These are phyloP conservation scores for Eubucco bourcierii DNA, from an alignment of 2,113 vertebrate genomes.

Conservation along the genomic window DNA sequence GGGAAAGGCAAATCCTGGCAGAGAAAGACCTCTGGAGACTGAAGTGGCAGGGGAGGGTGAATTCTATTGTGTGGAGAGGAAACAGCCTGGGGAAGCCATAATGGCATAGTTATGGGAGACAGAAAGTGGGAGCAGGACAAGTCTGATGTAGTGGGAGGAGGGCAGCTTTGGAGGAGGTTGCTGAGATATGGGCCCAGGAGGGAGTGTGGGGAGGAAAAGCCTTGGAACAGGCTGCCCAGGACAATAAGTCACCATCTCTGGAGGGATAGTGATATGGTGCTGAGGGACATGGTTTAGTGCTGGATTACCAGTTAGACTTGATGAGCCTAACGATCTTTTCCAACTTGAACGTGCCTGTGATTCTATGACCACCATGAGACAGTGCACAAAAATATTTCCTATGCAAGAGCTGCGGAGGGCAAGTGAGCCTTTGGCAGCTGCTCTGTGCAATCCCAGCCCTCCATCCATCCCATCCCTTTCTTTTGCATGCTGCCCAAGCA, in stretches of 20 bases:
- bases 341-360: too few relatives aligned
- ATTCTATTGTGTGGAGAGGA: rapidly evolving
- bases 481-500: rapidly evolving
- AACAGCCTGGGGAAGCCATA: neutral
- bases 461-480: neutral
- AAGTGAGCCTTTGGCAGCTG: neutral
- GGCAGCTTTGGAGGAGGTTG: neutral
- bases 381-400: neutral
- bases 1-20: neutral
- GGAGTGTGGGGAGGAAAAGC: neutral
- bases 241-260: too few relatives aligned
- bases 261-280: too few relatives aligned
- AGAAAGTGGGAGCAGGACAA: neutral
- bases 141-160: rapidly evolving
- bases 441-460: neutral
- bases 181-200: neutral
- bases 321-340: too few relatives aligned
- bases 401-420: neutral
- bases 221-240: too few relatives aligned
- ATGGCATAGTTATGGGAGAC: neutral
- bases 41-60: neutral
- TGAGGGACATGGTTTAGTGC: too few relatives aligned
- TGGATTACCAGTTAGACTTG: too few relatives aligned
- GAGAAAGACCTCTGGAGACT: neutral
- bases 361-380: neutral